Base-by-base conservation (phyloP, 2,797 vertebrate species). In the Chaenodraco wilsoni region DNA sequence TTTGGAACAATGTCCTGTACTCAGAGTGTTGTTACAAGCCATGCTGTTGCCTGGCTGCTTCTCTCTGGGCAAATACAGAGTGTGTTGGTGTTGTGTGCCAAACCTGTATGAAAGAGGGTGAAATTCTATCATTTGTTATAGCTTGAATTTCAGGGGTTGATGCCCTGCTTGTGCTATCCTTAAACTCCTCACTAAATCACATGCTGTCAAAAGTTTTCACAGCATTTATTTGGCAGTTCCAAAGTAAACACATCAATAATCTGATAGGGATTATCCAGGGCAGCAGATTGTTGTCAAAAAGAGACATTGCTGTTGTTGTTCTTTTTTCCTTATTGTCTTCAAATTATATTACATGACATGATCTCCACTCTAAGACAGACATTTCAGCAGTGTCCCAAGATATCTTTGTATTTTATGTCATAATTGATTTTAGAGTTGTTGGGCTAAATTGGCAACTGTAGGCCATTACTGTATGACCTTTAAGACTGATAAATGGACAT, bases 151-250 rank as follows among this genome's bases (percentile, higher is more conserved):
- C 13, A 27, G 21, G 33, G 48, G 48, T 56, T 60, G 11, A 9
- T 59, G 46, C 60, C 70, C 50, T 8, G 5, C 55, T 72, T 69
- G 43, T 63, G 14, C 48, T 48, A 33, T 33, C 63, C 56, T 64
- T 69, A 50, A 64, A 71, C 69, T 69, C 19, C 37, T 69, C 21
- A 51, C 19, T 69, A 56, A 76, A 86, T 82, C 65, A 71, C 21
- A 71, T 21, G 19, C 56, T 73, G 58, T 78, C 69, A 85, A 56
- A 79, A 49, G 5, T 65, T 75, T 71, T 63, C 43, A 50, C 16
- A 51, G 17, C 67, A 59, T 69, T 80, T 76, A 19, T 69, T 51
- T 46, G 12, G 40, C 41, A 57, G 49, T 58, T 73, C 37, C 45
- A 61, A 31, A 62, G 40, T 69, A 75, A 61, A 54, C 19, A 55